Base-by-base conservation (phyloP, 2,797 vertebrate genomes). In the Sebastes trivittatus region DNA sequence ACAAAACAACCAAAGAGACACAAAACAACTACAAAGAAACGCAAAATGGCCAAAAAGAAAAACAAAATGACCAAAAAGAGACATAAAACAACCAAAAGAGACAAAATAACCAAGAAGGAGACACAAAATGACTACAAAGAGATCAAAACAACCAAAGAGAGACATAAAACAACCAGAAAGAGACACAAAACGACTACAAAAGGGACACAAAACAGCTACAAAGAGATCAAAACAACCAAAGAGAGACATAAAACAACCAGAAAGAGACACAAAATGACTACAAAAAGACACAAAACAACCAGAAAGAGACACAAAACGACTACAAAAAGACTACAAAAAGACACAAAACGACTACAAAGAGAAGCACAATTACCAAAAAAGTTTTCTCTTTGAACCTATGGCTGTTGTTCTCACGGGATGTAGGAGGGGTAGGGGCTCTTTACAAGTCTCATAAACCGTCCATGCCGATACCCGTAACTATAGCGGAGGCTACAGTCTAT, bases 311-410 rank as follows among this genome's bases (percentile, higher is more conserved):
- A 36, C 4, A 36, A 36, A 36, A 36, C 0, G 0, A 3, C 38
- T 14, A 42, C 5, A 42, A 42, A 42, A 0, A 16, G 6, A n/a
- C 18, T 1, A 52, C 0, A 20, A 20, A 20, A 0, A 46, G 42
- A 20, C 11, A 7, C 23, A 56, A 25, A 56, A 56, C 0, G 2
- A 23, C 55, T 3, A 25, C 11, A 25, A 25, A 25, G 55, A 56
- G 55, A 56, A 7, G 23, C 11, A 56, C 0, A 56, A 56, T 13
- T 3, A 56, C 11, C 1, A 25, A 56, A 56, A 58, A 56, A 13
- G 11, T 55, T 23, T 13, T 52, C 18, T 52, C 49, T 25, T 14
- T 25, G 23, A 58, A 58, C 13, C 1, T 58, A 5, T 56, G 22
- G 22, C 54, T 56, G 22, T 56, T 13, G 54, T 56, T 25, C 23